Evolutionary conservation across 2,888 invertebrate species (phyloP).

Genomic region (Ectemnius cavifrons): DNA sequence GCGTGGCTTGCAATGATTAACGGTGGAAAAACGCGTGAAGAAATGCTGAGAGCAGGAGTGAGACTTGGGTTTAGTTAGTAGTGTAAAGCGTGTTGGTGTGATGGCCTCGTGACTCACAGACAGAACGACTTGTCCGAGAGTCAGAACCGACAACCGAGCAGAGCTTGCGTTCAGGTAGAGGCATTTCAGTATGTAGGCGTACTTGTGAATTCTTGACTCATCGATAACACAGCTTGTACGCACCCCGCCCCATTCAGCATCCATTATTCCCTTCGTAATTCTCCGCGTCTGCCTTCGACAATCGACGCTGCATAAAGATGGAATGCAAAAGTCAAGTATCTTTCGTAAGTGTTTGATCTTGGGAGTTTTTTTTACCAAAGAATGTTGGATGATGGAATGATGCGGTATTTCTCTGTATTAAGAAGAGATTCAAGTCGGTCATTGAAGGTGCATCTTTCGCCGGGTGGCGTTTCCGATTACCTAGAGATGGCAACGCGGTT

Average conservation of each 20-base stretch:
- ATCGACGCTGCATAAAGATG: too few species aligned
- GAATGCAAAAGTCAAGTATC: too few species aligned
- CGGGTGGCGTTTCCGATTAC: slow-evolving; percentile 47
- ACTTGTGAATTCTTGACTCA: slow-evolving; percentile 52
- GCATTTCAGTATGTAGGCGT: slow-evolving; percentile 53
- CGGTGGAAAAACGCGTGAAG: slow-evolving; percentile 32
- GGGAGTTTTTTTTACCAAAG: too few species aligned
- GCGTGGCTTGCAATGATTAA: slow-evolving; percentile 17
- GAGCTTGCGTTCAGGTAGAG: slow-evolving; percentile 37
- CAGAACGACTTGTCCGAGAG: not conserved
- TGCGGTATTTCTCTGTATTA: too few species aligned
- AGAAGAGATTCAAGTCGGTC: slow-evolving; percentile 12
- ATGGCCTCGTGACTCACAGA: slow-evolving; percentile 50
- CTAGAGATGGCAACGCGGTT: slow-evolving; percentile 17
- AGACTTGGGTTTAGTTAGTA: too few species aligned
- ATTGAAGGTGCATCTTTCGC: slow-evolving; percentile 10
- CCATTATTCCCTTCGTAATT: not conserved
- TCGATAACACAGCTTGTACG: slow-evolving; percentile 26
- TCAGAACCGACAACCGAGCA: slow-evolving; percentile 16
- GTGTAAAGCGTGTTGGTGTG: slow-evolving; percentile 18
- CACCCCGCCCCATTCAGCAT: too few species aligned
- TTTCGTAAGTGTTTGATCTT: too few species aligned
- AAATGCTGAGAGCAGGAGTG: slow-evolving; percentile 38
- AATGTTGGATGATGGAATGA: not conserved
- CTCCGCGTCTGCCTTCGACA: not conserved